Evolutionary conservation across 2,797 vertebrate species (phyloP).

Genomic region (Leptodactylus fallax): DNA sequence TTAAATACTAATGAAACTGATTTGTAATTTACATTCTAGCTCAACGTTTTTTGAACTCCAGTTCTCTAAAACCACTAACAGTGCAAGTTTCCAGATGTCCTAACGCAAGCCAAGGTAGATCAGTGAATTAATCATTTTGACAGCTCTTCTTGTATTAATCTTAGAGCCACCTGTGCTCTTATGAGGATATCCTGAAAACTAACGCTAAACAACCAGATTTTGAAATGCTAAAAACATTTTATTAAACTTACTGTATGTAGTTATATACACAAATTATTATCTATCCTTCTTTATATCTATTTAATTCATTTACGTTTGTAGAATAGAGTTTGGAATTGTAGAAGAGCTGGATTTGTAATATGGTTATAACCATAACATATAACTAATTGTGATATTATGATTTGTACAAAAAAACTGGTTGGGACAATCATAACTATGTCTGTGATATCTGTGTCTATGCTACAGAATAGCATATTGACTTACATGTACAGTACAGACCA

Average conservation of each 20-base stretch:
- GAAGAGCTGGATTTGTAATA: no score
- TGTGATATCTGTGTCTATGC: no score
- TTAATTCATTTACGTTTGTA: background rate
- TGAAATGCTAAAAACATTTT: background rate
- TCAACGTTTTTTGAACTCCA: background rate
- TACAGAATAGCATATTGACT: no score
- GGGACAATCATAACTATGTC: no score
- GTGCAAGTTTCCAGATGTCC: conserved; percentile 54
- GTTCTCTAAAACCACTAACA: conserved; percentile 46
- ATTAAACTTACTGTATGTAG: background rate
- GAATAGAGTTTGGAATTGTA: background rate
- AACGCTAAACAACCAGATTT: background rate
- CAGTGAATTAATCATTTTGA: conserved; percentile 52
- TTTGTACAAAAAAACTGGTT: no score
- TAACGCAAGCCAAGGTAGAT: conserved; percentile 48
- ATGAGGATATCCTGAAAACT: conserved; percentile 31
- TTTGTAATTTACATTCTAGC: conserved; percentile 14
- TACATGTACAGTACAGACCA: no score
- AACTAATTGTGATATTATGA: no score
- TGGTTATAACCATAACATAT: no score
- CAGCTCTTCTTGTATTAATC: conserved; percentile 52
- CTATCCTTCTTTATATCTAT: conserved; percentile 26
- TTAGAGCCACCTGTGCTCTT: conserved; percentile 51
- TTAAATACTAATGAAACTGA: conserved; percentile 17
- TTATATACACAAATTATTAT: background rate